Conservation (phyloP, 2,113 vertebrate genomes). For the Prionailurus bengalensis region DNA sequence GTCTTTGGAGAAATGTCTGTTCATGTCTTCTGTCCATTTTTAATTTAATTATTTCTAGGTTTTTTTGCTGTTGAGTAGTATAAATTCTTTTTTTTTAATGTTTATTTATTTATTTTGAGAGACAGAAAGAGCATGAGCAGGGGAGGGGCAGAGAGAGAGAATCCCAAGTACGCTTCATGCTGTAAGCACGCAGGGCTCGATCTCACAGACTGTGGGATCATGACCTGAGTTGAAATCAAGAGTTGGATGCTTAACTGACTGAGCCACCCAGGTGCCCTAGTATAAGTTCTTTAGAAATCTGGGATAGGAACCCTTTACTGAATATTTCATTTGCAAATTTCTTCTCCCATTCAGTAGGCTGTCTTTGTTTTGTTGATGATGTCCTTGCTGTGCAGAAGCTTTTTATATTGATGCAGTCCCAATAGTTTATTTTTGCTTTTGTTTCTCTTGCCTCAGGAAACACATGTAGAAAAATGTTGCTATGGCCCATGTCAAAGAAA, state of each 20-base stretch:
- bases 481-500: background rate
- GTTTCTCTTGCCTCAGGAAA: background rate
- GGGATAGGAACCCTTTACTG: background rate
- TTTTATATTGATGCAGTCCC: background rate
- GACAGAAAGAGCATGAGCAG: no score
- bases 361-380: background rate
- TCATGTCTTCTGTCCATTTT: background rate
- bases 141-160: no score
- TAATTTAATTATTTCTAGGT: background rate
- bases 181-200: no score
- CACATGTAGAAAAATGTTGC: background rate
- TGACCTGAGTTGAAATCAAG: no score
- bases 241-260: no score
- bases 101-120: no score
- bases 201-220: no score
- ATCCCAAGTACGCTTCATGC: no score
- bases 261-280: background rate
- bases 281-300: background rate
- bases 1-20: background rate
- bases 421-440: background rate
- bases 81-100: background rate
- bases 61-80: background rate
- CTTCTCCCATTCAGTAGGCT: background rate
- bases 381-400: background rate
- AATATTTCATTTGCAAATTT: background rate